phyloP scores from a whole-genome alignment of 2,113 vertebrate species.

The Otis tarda region DNA sequence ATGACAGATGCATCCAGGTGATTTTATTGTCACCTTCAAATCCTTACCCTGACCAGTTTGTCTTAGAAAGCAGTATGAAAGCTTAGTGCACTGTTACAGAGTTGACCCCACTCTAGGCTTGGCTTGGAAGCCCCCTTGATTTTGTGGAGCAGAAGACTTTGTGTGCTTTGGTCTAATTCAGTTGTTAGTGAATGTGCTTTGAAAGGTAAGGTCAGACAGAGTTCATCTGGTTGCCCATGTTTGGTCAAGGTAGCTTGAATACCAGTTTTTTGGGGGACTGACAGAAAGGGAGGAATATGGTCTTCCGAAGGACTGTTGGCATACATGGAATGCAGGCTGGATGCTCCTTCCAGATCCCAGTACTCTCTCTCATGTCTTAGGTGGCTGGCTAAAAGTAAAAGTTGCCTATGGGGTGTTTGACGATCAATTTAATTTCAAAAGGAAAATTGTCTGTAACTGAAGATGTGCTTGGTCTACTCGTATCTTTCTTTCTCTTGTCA shows the following conservation, averaged over 20 bases:
- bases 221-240: not conserved
- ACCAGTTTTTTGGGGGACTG: not conserved
- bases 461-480: not conserved
- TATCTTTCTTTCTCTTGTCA: not conserved
- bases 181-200: not conserved
- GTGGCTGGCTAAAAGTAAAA: not conserved
- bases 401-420: not conserved
- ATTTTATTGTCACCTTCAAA: not conserved
- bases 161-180: not conserved
- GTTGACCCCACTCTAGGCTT: not conserved
- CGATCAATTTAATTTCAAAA: not conserved
- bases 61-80: not conserved
- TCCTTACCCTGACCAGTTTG: not conserved
- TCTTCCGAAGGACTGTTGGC: not conserved
- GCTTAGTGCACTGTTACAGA: rapidly evolving
- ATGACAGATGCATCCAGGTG: not conserved
- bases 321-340: not conserved
- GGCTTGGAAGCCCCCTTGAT: not conserved
- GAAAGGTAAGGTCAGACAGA: not conserved
- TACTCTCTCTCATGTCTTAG: not conserved
- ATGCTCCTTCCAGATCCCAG: not conserved
- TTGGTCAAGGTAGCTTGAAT: not conserved
- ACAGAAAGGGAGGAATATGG: not conserved
- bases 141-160: not conserved
- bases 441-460: not conserved